These are phyloP conservation scores for Pemphigus obesinymphae DNA, from an alignment of 1,140 invertebrate species.

Conservation along the genomic window DNA sequence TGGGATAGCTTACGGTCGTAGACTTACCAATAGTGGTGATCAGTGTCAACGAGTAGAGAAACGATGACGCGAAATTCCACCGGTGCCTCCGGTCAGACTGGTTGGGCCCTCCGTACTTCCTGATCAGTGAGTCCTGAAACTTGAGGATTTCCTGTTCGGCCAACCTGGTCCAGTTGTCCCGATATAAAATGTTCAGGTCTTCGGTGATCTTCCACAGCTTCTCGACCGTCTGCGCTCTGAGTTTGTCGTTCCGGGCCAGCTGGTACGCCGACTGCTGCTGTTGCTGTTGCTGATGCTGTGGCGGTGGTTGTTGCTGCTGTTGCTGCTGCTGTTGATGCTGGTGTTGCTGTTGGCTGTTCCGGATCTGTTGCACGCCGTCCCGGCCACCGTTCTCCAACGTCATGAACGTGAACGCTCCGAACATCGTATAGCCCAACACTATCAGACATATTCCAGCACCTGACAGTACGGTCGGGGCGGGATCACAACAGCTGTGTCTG, in stretches of 20 bases:
- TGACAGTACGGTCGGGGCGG: conserved; percentile 45
- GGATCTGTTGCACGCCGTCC: conserved; percentile 46
- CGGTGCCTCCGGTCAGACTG: conserved; percentile 46
- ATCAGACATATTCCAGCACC: conserved; percentile 70
- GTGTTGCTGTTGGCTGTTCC: conserved; percentile 44
- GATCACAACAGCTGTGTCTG: conserved; percentile 53
- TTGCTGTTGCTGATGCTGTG: conserved; percentile 46
- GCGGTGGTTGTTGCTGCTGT: neutral
- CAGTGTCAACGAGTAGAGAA: conserved; percentile 90
- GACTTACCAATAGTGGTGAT: conserved; percentile 92
- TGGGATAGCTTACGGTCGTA: too few relatives aligned
- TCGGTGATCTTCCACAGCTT: conserved; percentile 89
- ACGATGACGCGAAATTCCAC: conserved; percentile 87
- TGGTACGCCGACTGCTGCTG: conserved; percentile 45
- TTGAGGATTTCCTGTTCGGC: conserved; percentile 76
- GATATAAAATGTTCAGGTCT: conserved; percentile 87
- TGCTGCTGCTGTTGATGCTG: conserved; percentile 46
- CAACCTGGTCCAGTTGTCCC: conserved; percentile 88
- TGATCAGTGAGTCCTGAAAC: conserved; percentile 68
- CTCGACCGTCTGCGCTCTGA: conserved; percentile 64
- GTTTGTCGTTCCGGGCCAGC: conserved; percentile 42
- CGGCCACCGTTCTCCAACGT: conserved; percentile 65
- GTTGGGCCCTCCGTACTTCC: conserved; percentile 45
- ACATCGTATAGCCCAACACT: conserved; percentile 81
- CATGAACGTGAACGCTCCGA: conserved; percentile 88